Evolutionary conservation across 1,140 invertebrate genomes (phyloP), one percentile per base, ranked within the genome.

Genomic region (Drosophila nigrodunni): DNA sequence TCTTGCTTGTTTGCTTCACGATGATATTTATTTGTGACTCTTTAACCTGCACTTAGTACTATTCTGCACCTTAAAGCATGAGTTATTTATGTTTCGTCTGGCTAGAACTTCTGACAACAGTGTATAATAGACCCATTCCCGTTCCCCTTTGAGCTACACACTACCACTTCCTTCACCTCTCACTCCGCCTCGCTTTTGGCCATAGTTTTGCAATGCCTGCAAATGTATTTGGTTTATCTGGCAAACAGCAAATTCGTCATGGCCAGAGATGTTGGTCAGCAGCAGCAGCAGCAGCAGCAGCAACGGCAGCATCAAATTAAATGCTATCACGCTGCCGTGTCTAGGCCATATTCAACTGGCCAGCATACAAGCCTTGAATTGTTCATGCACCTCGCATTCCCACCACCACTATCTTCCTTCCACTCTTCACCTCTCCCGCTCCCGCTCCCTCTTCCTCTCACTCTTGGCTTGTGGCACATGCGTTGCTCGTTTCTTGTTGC

Each of bases 151-250:
- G 55, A n/a, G 15, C 57, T 74, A 60, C 9, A 9, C 35, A 5
- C 18, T 64, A 30, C 47, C 60, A 41, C 55, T 43, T 55, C 62
- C 67, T 49, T 50, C 37, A 10, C 39, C 15, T 57, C 30, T 39
- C 65, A 57, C 62, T 34, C 11, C 67, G 65, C 58, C 61, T 65
- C 60, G 49, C 46, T 77, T 55, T 65, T 13, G 15, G 47, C 62
- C 41, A 70, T 64, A 78, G 82, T 86, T 87, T 79, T 87, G 82
- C 82, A 87, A 87, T 72, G 82, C 79, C 83, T 77, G 82, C 79
- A 87, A 81, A 82, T 86, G 82, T 81, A 72, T 77, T 68, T 59
- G 59, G 59, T 46, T 30, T 35, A 49, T 49, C 55, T 47, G 65
- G 13, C 57, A 71, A 60, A 75, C 52, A 61, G 44, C 69, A 67